Conservation (phyloP, 2,113 vertebrate genomes). For the Aix galericulata region DNA sequence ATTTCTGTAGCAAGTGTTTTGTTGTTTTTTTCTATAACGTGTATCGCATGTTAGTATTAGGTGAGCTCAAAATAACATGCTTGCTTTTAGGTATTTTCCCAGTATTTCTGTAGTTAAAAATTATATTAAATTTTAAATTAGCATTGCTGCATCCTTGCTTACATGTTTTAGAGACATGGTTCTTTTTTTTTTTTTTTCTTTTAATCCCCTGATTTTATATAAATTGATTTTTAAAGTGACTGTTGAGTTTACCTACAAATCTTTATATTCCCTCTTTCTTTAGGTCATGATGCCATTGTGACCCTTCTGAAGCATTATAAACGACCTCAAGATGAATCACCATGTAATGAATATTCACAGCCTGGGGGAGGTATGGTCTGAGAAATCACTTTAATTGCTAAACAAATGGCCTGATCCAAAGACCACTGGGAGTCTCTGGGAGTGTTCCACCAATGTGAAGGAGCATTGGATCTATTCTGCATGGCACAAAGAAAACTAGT, state of each 20-base stretch:
- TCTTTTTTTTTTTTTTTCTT: background rate
- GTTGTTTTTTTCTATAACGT: background rate
- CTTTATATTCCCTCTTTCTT: background rate
- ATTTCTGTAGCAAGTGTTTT: background rate
- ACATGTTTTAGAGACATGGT: background rate
- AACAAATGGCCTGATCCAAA: background rate
- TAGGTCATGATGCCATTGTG: slow-evolving; percentile 93
- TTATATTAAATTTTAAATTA: background rate
- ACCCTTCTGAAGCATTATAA: slow-evolving; percentile 96
- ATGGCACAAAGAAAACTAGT: background rate
- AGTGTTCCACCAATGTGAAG: background rate
- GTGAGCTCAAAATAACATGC: rapidly evolving
- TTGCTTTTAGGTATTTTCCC: background rate
- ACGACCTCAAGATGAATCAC: slow-evolving; percentile 89
- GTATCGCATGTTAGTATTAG: background rate
- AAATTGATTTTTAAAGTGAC: background rate
- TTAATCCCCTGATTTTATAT: background rate
- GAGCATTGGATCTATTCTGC: background rate
- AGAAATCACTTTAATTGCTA: background rate
- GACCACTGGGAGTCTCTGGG: background rate
- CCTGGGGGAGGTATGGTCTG: slow-evolving; percentile 89
- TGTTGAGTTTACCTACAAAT: background rate
- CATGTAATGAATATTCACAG: slow-evolving; percentile 95
- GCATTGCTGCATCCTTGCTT: rapidly evolving
- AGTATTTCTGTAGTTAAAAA: background rate